Percentiles rank a stretch among this genome's conserved stretches.
phyloP scores from a whole-genome alignment of 35 echinoderm and acorn worm genomes.

The Ophioderma brevispina region DNA sequence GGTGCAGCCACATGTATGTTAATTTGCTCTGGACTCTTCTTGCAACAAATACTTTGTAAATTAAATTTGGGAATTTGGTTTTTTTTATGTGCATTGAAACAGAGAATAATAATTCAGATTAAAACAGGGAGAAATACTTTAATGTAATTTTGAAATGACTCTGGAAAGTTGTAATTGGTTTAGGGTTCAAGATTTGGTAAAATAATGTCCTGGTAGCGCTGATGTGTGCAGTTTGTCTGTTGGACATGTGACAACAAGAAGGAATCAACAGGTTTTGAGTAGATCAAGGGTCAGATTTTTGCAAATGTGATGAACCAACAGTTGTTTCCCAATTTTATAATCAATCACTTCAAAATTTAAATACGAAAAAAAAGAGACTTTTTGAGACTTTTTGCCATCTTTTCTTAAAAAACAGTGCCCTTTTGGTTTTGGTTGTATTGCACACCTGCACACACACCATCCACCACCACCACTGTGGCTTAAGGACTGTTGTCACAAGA shows the following conservation, averaged over 20 bases:
- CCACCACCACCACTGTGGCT: no score
- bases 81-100: background rate
- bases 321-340: no score
- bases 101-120: background rate
- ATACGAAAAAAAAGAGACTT: no score
- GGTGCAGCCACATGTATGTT: background rate
- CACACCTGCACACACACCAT: no score
- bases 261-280: background rate
- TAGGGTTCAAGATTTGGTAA: background rate
- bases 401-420: no score
- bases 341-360: no score
- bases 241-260: background rate
- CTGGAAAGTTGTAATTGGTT: background rate
- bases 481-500: no score
- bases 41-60: background rate
- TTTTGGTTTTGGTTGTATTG: no score
- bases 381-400: no score
- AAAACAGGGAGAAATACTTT: background rate
- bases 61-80: background rate
- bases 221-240: background rate
- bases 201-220: background rate
- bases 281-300: no score
- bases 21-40: background rate
- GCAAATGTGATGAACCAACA: no score
- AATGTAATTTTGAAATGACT: no score